Percentiles rank a stretch among this genome's conserved stretches.
These are phyloP conservation scores for Calliopsis andreniformis DNA, from an alignment of 1,140 invertebrate genomes.

Conservation along the genomic window DNA sequence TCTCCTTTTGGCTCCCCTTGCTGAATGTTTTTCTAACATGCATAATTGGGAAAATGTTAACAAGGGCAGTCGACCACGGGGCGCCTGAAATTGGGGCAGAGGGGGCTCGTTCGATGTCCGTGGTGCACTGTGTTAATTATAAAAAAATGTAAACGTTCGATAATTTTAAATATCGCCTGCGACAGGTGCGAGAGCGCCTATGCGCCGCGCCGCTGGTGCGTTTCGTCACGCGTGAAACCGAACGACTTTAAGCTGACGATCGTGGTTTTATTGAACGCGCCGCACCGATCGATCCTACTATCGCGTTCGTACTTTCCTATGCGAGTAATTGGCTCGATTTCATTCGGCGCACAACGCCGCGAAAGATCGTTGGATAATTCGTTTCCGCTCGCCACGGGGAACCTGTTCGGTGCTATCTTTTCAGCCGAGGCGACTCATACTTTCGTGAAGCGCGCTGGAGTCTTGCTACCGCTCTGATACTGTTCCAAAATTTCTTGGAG, in stretches of 20 bases:
- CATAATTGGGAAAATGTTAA: slow-evolving; percentile 22
- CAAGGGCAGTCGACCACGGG: neutral
- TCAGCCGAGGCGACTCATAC: neutral
- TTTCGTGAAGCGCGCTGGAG: neutral
- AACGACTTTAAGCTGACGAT: slow-evolving; percentile 4
- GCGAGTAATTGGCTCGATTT: slow-evolving; percentile 35
- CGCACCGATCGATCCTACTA: slow-evolving; percentile 22
- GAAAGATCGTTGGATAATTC: slow-evolving; percentile 43
- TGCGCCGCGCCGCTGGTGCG: neutral
- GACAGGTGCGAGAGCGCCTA: slow-evolving; percentile 38
- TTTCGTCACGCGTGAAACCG: slow-evolving; percentile 34
- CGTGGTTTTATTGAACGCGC: slow-evolving; percentile 3
- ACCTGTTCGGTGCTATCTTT: slow-evolving; percentile 9
- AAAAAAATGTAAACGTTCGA: slow-evolving; percentile 21
- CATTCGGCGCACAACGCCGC: slow-evolving; percentile 20
- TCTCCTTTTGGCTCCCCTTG: neutral
- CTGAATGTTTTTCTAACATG: neutral
- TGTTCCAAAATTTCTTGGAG: too few relatives aligned
- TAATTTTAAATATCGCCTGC: slow-evolving; percentile 48
- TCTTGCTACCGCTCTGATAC: neutral
- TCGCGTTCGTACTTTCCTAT: slow-evolving; percentile 13
- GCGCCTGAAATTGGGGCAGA: neutral
- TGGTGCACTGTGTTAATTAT: slow-evolving; percentile 41
- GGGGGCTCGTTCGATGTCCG: slow-evolving; percentile 1
- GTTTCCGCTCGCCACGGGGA: slow-evolving; percentile 23